Base-by-base conservation (phyloP, 2,888 invertebrate species). In the Minunthozetes semirufus region DNA sequence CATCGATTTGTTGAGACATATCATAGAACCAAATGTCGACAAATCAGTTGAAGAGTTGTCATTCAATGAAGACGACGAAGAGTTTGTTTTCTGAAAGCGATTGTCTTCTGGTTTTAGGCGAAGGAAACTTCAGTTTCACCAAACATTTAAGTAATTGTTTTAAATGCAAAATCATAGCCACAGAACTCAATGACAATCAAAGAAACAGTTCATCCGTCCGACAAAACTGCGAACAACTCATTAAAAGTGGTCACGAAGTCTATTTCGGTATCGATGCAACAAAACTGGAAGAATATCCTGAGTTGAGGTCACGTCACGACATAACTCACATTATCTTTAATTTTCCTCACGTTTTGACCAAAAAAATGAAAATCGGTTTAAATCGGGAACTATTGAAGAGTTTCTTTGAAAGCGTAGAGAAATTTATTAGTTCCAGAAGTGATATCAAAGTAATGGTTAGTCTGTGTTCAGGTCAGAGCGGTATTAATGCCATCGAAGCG, bases 291-390 rank as follows among this genome's bases (percentile, higher is more conserved):
- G 46, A 42, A 66, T 68, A 22, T 13, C 42, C 13, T 19, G 42
- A 42, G 9, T 42, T 68, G 42, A 68, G 19, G 68, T 38, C 33
- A 33, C 42, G 42, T 4, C 2, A 68, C 19, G 42, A 68, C 33
- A 68, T 68, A 42, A 42, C n/a, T 46, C 42, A 68, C n/a, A 68
- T 68, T 46, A 42, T 68, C 0, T 68, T 68, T 42, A 68, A 68
- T 22, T 68, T 68, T 33, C 68, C 68, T n/a, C 68, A 68, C 38
- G 50, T 66, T 33, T 46, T 66, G 27, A 74, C 11, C 48, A 56
- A 66, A 27, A 74, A 74, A 74, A 74, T 74, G 74, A 74, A 74
- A 74, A 74, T 74, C 27, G 25, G 66, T 38, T 74, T 74, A 74
- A 72, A 74, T 42, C 68, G 74, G 3, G 3, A 74, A 19, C 66